Evolutionary conservation across 2,888 invertebrate species (phyloP).

Genomic region (Oxyteleia sp.): DNA sequence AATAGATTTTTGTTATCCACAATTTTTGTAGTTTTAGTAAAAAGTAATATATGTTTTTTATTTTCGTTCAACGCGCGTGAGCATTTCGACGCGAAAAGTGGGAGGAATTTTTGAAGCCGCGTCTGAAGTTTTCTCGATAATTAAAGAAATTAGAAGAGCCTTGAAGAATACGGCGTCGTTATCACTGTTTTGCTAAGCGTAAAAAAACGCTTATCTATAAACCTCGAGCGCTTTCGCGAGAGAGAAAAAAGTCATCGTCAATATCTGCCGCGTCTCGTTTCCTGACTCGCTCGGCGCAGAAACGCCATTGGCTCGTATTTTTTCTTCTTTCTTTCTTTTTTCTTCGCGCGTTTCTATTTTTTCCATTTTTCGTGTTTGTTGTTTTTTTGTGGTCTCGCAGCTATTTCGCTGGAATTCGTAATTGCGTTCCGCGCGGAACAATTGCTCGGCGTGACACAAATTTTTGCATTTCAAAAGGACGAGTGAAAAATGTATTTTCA

Average conservation of each 20-base stretch:
- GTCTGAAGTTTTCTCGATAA: constrained; percentile 40
- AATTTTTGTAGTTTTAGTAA: no score
- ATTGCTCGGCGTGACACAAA: constrained; percentile 53
- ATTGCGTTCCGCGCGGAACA: constrained; percentile 54
- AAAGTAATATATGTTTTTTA: no score
- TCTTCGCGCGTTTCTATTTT: background rate
- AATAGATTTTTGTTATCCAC: no score
- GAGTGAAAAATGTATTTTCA: constrained; percentile 66
- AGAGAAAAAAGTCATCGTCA: constrained; percentile 68
- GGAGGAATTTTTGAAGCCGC: constrained; percentile 3
- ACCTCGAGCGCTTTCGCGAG: constrained; percentile 74
- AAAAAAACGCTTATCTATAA: constrained; percentile 73
- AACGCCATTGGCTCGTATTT: constrained; percentile 3
- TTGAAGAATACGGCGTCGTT: constrained; percentile 68
- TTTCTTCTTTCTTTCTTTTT: constrained; percentile 1
- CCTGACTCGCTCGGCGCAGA: constrained; percentile 25
- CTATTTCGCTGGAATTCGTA: constrained; percentile 42
- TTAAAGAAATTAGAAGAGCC: constrained; percentile 72
- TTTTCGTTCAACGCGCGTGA: no score
- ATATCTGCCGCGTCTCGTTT: constrained; percentile 65
- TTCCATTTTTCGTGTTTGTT: background rate
- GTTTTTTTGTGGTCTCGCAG: background rate
- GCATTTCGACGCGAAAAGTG: background rate
- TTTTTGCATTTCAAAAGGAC: constrained; percentile 69
- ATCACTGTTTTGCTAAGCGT: constrained; percentile 75